phyloP scores from a whole-genome alignment of 2,113 vertebrate genomes.

The Xerus inauris region DNA sequence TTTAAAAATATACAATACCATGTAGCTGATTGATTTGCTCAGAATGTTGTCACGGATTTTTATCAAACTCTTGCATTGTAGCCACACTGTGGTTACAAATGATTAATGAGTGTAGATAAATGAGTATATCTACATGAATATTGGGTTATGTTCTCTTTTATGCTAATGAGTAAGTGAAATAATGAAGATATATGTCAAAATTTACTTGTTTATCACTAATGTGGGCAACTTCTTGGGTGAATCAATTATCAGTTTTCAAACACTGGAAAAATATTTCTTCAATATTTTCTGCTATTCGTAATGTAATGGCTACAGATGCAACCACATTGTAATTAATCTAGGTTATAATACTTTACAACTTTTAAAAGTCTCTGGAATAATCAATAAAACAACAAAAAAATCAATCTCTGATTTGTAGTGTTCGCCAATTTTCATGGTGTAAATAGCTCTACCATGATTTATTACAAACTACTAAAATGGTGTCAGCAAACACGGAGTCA shows the following conservation, averaged over 20 bases:
- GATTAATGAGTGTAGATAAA: slow-evolving; percentile 29
- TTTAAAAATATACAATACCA: background rate
- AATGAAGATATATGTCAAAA: slow-evolving; percentile 37
- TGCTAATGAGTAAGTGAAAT: slow-evolving; percentile 46
- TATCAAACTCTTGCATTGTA: background rate
- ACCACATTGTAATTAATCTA: slow-evolving; percentile 31
- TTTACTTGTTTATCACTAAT: slow-evolving; percentile 1
- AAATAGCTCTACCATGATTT: background rate
- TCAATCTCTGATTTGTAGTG: background rate
- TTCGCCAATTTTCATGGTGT: slow-evolving; percentile 22
- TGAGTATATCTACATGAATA: background rate
- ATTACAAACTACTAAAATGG: slow-evolving; percentile 36
- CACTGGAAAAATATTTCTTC: slow-evolving; percentile 23
- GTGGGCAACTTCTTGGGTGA: background rate
- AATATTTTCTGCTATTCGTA: slow-evolving; percentile 39
- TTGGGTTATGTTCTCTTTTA: slow-evolving; percentile 34
- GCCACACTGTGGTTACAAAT: background rate
- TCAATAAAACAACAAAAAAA: background rate
- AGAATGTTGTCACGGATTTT: slow-evolving; percentile 46
- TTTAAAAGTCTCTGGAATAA: slow-evolving; percentile 5
- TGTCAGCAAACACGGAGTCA: background rate
- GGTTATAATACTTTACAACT: slow-evolving; percentile 14
- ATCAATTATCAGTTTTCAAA: slow-evolving; percentile 46
- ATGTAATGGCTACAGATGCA: background rate
- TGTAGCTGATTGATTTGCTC: slow-evolving; percentile 1